Percentiles rank a stretch among this genome's conserved stretches.
phyloP scores from a whole-genome alignment of 2,113 vertebrate genomes.

The Pionites leucogaster region DNA sequence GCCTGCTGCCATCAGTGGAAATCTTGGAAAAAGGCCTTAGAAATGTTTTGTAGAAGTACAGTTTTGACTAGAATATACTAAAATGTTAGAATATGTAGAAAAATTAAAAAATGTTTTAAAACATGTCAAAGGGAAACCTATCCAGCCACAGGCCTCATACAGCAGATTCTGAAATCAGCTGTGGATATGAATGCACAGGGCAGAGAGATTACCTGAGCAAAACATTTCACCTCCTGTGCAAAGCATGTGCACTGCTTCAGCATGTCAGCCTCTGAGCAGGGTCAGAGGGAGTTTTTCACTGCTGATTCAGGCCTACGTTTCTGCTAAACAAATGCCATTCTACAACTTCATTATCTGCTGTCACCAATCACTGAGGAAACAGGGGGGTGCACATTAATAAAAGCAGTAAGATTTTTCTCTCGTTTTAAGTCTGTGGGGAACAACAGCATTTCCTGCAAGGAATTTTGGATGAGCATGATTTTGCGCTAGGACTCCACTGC shows the following conservation, averaged over 20 bases:
- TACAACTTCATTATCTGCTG: background rate
- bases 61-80: constrained; percentile 4
- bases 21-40: background rate
- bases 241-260: background rate
- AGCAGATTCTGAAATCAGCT: background rate
- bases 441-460: background rate
- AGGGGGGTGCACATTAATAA: background rate
- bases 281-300: background rate
- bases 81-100: background rate
- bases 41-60: background rate
- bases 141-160: background rate
- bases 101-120: background rate
- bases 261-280: background rate
- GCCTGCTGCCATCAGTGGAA: constrained; percentile 4
- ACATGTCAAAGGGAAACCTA: background rate
- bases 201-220: background rate
- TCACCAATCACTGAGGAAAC: background rate
- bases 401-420: background rate
- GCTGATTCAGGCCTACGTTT: background rate
- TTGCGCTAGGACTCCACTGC: background rate
- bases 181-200: background rate
- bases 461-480: background rate
- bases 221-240: background rate
- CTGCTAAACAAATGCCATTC: background rate
- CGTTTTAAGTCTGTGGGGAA: background rate